A percentile compares a stretch with the other conserved stretches of the same genome.
Evolutionary conservation across 2,797 vertebrate species (phyloP).

Genomic region (Poecile montanus): DNA sequence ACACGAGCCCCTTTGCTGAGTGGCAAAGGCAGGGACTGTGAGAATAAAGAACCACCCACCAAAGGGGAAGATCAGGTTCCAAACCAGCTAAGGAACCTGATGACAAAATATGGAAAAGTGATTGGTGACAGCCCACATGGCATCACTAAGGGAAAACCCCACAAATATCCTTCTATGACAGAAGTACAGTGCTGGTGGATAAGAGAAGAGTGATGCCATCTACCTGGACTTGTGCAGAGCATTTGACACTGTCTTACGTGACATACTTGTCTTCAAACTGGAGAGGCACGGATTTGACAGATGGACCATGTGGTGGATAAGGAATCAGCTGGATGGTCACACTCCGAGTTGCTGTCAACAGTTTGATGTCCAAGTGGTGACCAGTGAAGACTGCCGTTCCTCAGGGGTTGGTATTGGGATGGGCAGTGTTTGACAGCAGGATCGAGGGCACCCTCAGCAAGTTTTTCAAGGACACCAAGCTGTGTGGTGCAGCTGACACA

Average conservation of each 20-base stretch:
- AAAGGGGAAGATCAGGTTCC: background rate
- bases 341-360: background rate
- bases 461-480: background rate
- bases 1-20: background rate
- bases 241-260: background rate
- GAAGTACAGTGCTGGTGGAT: background rate
- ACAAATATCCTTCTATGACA: background rate
- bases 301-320: background rate
- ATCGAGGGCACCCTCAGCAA: background rate
- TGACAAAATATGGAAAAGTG: background rate
- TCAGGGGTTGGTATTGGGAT: rapidly evolving
- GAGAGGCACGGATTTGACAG: background rate
- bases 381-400: background rate
- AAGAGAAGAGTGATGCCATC: background rate
- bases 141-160: background rate
- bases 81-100: background rate
- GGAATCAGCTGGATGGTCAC: background rate
- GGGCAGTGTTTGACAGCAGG: background rate
- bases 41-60: background rate
- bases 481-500: background rate
- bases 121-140: background rate
- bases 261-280: background rate
- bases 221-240: background rate
- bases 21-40: background rate
- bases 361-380: background rate